Percentiles rank a stretch among this genome's conserved stretches.
These are phyloP conservation scores for Subanguina moxae DNA, from an alignment of 1,140 invertebrate species.

Conservation along the genomic window DNA sequence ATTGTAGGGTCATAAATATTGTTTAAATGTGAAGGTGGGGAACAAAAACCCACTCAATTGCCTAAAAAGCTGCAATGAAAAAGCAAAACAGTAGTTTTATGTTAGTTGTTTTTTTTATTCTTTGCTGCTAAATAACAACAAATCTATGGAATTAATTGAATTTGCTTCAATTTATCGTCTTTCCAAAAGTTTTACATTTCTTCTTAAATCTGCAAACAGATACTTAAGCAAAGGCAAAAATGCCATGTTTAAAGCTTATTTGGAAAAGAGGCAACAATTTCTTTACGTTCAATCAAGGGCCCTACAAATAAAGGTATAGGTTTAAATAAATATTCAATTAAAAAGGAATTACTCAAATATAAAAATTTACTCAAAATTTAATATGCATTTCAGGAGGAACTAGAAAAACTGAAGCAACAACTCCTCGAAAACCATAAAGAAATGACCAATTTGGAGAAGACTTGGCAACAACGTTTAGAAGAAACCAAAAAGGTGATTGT, in stretches of 20 bases:
- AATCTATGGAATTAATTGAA: too few relatives aligned
- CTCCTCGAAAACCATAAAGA: slow-evolving; percentile 65
- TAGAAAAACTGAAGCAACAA: slow-evolving; percentile 59
- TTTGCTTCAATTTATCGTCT: too few relatives aligned
- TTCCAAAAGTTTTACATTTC: too few relatives aligned
- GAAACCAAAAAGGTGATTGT: slow-evolving; percentile 16
- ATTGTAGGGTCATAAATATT: too few relatives aligned
- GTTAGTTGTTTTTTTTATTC: too few relatives aligned
- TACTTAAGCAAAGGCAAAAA: too few relatives aligned
- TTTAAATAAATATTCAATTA: slow-evolving; percentile 10
- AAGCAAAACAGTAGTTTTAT: slow-evolving; percentile 17
- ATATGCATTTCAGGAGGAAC: slow-evolving; percentile 62
- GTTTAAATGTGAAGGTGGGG: too few relatives aligned
- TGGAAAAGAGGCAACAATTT: slow-evolving; percentile 8
- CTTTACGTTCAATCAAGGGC: slow-evolving; percentile 18
- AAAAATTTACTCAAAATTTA: too few relatives aligned
- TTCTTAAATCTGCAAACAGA: too few relatives aligned
- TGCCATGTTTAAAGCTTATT: slow-evolving; percentile 8
- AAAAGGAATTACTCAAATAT: too few relatives aligned
- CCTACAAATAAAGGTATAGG: slow-evolving; percentile 8
- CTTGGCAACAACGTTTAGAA: slow-evolving; percentile 65
- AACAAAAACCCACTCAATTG: too few relatives aligned
- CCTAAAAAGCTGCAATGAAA: slow-evolving; percentile 15
- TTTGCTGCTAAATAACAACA: too few relatives aligned
- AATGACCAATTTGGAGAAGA: slow-evolving; percentile 64